Percentiles rank a stretch among this genome's conserved stretches.
phyloP scores from a whole-genome alignment of 2,888 invertebrate species.

The Archips crataeganus region DNA sequence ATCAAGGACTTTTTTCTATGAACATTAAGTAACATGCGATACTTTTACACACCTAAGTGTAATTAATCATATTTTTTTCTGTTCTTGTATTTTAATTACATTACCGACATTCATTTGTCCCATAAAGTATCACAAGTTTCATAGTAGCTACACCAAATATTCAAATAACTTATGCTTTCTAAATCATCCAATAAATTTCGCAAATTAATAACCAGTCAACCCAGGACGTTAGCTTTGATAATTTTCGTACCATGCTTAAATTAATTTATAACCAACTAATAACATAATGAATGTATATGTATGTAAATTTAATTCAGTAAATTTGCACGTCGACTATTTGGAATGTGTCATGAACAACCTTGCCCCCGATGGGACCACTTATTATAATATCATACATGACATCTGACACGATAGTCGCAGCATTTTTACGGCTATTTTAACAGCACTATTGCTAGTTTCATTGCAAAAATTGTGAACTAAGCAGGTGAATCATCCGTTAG shows the following conservation, averaged over 20 bases:
- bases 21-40: too few relatives aligned
- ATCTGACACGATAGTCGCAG: slow-evolving; percentile 10
- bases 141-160: neutral
- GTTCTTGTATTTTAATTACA: neutral
- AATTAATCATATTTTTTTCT: too few relatives aligned
- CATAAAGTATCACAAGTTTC: slow-evolving; percentile 6
- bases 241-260: slow-evolving; percentile 17
- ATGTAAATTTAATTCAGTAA: slow-evolving; percentile 37
- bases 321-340: slow-evolving; percentile 32
- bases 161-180: slow-evolving; percentile 34
- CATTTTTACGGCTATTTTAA: slow-evolving; percentile 1
- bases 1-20: too few relatives aligned
- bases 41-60: too few relatives aligned
- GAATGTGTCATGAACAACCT: slow-evolving; percentile 39
- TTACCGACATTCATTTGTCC: neutral
- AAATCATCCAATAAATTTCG: slow-evolving; percentile 29
- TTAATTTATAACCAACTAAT: slow-evolving; percentile 21
- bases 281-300: slow-evolving; percentile 36
- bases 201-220: slow-evolving; percentile 32
- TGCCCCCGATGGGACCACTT: slow-evolving; percentile 32
- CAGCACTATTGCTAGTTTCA: neutral
- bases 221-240: slow-evolving; percentile 7
- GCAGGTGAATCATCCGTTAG: neutral
- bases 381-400: slow-evolving; percentile 9
- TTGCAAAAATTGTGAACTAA: neutral